These are phyloP conservation scores for Paracentrotus lividus DNA, from an alignment of 53 echinoderm and acorn worm species.

Conservation along the genomic window DNA sequence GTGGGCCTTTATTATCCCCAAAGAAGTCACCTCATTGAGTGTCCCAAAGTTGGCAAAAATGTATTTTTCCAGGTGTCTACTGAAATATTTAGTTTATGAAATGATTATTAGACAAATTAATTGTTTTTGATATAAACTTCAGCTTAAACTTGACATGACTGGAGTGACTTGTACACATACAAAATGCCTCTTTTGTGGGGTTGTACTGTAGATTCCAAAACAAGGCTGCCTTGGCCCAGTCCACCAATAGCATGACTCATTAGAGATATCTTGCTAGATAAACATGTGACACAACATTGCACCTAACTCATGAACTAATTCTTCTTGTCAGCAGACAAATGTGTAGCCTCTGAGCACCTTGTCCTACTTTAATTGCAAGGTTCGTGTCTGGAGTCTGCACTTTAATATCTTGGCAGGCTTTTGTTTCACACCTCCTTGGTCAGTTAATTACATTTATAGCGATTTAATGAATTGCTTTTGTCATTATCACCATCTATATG, in stretches of 20 bases:
- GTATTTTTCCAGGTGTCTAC: too few species aligned
- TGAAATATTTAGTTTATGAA: too few species aligned
- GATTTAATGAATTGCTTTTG: too few species aligned
- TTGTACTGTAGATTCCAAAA: too few species aligned
- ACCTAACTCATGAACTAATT: slow-evolving; percentile 30
- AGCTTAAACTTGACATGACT: too few species aligned
- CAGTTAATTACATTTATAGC: too few species aligned
- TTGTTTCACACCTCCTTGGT: not conserved
- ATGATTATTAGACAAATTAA: too few species aligned
- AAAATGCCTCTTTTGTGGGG: not conserved
- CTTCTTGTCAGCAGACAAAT: slow-evolving; percentile 13
- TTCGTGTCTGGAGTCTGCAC: not conserved
- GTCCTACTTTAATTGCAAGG: slow-evolving; percentile 25
- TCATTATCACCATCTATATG: too few species aligned
- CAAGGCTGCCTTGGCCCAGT: slow-evolving; percentile 38
- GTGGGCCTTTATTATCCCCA: too few species aligned
- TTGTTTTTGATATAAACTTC: too few species aligned
- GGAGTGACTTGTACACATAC: not conserved
- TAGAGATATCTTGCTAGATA: not conserved
- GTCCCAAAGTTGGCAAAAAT: too few species aligned
- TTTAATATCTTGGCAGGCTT: not conserved
- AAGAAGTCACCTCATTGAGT: too few species aligned
- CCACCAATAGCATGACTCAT: slow-evolving; percentile 35
- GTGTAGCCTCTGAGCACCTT: not conserved
- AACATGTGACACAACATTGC: slow-evolving; percentile 39